phyloP scores from a whole-genome alignment of 1,140 invertebrate species.

The Tetramorium parvispinum region DNA sequence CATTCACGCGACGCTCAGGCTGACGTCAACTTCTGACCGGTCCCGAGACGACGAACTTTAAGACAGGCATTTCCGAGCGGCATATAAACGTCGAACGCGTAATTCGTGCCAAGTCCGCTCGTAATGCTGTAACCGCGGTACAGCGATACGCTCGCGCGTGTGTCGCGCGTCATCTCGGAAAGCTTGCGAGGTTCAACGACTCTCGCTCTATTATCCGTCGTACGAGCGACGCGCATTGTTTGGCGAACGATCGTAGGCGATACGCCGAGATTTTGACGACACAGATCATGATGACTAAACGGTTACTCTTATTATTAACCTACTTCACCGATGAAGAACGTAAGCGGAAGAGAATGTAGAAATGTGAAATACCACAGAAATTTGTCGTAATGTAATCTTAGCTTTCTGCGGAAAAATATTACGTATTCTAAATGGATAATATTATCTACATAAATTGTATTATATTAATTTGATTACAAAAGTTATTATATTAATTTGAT shows the following conservation, averaged over 20 bases:
- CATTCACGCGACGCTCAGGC: constrained; percentile 32
- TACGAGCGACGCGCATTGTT: constrained; percentile 55
- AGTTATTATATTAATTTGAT: not conserved
- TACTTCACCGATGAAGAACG: not conserved
- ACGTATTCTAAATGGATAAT: not conserved
- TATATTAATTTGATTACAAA: not conserved
- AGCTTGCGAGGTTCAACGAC: constrained; percentile 60
- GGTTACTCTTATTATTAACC: constrained; percentile 43
- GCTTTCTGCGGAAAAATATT: not conserved
- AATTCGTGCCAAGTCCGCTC: constrained; percentile 59
- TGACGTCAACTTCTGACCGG: constrained; percentile 57
- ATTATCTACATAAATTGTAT: not conserved
- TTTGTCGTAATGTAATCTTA: not conserved
- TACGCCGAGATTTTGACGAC: constrained; percentile 52
- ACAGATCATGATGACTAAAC: constrained; percentile 39
- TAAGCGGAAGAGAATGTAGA: not conserved
- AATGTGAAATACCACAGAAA: not conserved
- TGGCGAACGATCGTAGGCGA: constrained; percentile 60
- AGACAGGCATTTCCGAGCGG: constrained; percentile 54
- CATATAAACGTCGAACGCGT: constrained; percentile 58
- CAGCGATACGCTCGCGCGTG: constrained; percentile 36
- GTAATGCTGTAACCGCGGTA: constrained; percentile 49
- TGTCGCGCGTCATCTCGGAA: constrained; percentile 56
- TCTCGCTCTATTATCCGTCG: constrained; percentile 51
- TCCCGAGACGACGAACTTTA: constrained; percentile 59